Evolutionary conservation across 2,797 vertebrate species (phyloP), one percentile per base, ranked within the genome.

Genomic region (Chelidonichthys spinosus): DNA sequence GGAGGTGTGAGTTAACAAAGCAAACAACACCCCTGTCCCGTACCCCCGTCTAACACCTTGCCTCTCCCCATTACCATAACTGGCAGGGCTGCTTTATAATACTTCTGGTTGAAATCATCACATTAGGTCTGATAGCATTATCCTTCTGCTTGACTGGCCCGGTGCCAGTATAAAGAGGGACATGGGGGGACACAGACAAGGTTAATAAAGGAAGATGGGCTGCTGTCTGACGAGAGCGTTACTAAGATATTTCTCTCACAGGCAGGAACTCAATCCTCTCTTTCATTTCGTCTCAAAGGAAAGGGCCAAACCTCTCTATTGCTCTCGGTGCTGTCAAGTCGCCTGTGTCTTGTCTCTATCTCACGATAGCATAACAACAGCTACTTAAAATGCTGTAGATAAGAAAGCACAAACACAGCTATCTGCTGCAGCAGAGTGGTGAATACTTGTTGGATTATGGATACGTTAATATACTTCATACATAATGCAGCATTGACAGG

Each of bases 71-170:
- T 90, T 88, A 91, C 69, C 73, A 74, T 86, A 89, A 87, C 84
- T 84, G 87, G 83, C 87, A 86, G 79, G 43, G 64, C 80, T 76
- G 81, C 82, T 87, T 83, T 81, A 78, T 84, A 90, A 89, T 87
- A 84, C 75, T 84, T 85, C 80, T 85, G 89, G 70, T 86, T 88
- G 85, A 89, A 93, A 92, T 91, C 79, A 81, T 89, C 83, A 67
- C 86, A 86, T 90, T 84, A 88, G 72, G 74, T 62, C 79, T 76
- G 81, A 85, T 86, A 79, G 81, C 77, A 77, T 84, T 83, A 84
- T 78, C 85, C 86, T 74, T 75, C 84, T 87, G 86, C 72, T 78
- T 71, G 76, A 74, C 82, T 87, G 88, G 87, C 72, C 67, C 63
- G 0, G 50, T 68, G 86, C 85, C 91, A 90, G 78, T 14, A 33